Evolutionary conservation across 2,797 vertebrate species (phyloP).

Genomic region (Crocodylus rhombifer): DNA sequence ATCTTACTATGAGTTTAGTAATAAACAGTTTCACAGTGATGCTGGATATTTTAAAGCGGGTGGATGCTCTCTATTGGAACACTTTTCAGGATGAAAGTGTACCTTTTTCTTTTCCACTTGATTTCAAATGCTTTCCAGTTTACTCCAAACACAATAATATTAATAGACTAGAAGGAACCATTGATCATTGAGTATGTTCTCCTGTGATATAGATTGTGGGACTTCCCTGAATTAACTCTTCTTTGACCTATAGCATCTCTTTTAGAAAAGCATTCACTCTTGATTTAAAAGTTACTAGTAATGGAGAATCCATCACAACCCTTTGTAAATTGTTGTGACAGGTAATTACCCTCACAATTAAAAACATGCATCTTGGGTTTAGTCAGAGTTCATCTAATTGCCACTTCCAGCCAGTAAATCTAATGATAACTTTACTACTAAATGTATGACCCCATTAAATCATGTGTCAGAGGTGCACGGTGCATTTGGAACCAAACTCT

Average conservation of each 20-base stretch:
- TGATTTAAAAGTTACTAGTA: conserved; percentile 24
- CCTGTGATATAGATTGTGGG: neutral
- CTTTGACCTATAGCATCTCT: conserved; percentile 6
- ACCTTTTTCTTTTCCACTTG: neutral
- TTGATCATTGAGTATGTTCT: neutral
- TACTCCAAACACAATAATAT: conserved; percentile 20
- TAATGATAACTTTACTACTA: neutral
- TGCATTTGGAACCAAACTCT: conserved; percentile 17
- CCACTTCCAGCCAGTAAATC: neutral
- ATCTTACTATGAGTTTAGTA: neutral
- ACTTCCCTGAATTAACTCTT: neutral
- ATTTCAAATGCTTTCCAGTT: conserved; percentile 16
- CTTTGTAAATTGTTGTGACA: neutral
- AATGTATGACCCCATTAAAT: conserved; percentile 24
- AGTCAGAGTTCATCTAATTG: neutral
- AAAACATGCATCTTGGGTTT: neutral
- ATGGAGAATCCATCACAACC: neutral
- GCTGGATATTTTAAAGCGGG: neutral
- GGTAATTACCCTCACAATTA: neutral
- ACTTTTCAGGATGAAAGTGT: conserved; percentile 17
- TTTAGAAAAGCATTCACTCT: neutral
- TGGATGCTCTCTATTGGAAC: neutral
- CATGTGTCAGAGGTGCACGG: neutral
- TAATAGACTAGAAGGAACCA: neutral
- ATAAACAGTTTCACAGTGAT: neutral